A percentile compares a stretch with the other conserved stretches of the same genome.
Evolutionary conservation across 2,888 invertebrate genomes (phyloP).

Genomic region (Bugulina stolonifera): DNA sequence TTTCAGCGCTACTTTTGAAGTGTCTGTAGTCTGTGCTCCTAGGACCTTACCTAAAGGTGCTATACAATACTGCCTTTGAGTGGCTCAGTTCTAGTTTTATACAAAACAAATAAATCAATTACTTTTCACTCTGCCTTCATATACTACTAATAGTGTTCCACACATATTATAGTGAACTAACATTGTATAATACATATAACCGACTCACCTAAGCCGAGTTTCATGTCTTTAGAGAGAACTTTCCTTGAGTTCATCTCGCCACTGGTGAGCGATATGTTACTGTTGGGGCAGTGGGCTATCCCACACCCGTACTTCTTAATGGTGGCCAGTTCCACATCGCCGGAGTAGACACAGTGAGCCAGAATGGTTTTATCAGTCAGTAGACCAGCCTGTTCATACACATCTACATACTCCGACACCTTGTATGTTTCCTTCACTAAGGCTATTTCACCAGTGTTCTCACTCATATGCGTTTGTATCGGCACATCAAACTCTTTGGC

Average conservation of each 20-base stretch:
- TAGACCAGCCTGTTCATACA: constrained; percentile 70
- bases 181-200: too few relatives aligned
- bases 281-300: constrained; percentile 79
- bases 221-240: constrained; percentile 62
- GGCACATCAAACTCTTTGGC: constrained; percentile 64
- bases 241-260: constrained; percentile 73
- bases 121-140: too few relatives aligned
- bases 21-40: too few relatives aligned
- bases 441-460: constrained; percentile 68
- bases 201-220: constrained; percentile 73
- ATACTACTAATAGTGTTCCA: too few relatives aligned
- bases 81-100: too few relatives aligned
- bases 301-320: constrained; percentile 62
- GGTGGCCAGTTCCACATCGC: constrained; percentile 64
- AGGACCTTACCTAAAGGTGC: too few relatives aligned
- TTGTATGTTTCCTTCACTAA: constrained; percentile 61
- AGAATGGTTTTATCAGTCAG: constrained; percentile 71
- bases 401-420: constrained; percentile 63
- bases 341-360: constrained; percentile 76
- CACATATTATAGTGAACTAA: background rate
- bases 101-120: too few relatives aligned
- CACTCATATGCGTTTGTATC: constrained; percentile 82
- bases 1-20: too few relatives aligned
- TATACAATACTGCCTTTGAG: too few relatives aligned
- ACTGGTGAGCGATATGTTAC: constrained; percentile 70